Percentiles rank a stretch among this genome's conserved stretches.
Conservation (phyloP, 2,113 vertebrate species). For the Arothron firmamentum region DNA sequence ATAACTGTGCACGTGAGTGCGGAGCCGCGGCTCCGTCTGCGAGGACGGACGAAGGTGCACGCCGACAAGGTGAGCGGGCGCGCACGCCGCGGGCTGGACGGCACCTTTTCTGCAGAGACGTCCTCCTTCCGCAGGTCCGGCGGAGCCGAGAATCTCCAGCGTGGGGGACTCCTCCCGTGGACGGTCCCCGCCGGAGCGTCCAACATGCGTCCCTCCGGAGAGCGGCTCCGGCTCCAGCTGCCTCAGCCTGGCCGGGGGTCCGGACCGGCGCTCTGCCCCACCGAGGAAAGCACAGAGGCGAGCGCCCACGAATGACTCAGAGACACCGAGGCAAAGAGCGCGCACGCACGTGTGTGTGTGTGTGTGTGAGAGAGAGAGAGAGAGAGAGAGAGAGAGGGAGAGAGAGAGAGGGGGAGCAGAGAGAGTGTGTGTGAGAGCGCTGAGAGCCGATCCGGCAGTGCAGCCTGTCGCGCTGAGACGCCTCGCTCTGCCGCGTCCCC, state of each 20-base stretch:
- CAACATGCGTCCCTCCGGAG: slow-evolving; percentile 38
- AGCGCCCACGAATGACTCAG: neutral
- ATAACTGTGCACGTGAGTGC: slow-evolving; percentile 4
- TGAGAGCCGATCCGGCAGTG: slow-evolving; percentile 39
- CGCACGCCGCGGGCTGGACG: slow-evolving; percentile 32
- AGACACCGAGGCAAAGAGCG: slow-evolving; percentile 18
- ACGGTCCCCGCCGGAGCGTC: slow-evolving; percentile 25
- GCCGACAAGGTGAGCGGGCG: slow-evolving; percentile 52
- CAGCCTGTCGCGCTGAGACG: slow-evolving; percentile 55
- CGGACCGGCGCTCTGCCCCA: slow-evolving; percentile 35
- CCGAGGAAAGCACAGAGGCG: slow-evolving; percentile 14
- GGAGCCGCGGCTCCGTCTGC: slow-evolving; percentile 29
- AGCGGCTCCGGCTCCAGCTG: slow-evolving; percentile 44
- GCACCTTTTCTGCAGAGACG: slow-evolving; percentile 59
- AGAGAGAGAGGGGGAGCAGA: slow-evolving; percentile 8
- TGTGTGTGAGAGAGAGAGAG: slow-evolving; percentile 10
- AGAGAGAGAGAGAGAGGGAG: slow-evolving; percentile 15
- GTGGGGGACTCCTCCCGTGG: slow-evolving; percentile 31
- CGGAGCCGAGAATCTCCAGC: slow-evolving; percentile 55
- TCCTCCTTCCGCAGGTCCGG: slow-evolving; percentile 58
- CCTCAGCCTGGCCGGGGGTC: slow-evolving; percentile 30
- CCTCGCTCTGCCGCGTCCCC: slow-evolving; percentile 49
- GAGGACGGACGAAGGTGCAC: slow-evolving; percentile 40
- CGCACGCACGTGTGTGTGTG: slow-evolving; percentile 7
- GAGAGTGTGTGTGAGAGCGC: slow-evolving; percentile 29